A percentile compares a stretch with the other conserved stretches of the same genome.
phyloP scores from a whole-genome alignment of 2,113 vertebrate species.

The Marmota monax region DNA sequence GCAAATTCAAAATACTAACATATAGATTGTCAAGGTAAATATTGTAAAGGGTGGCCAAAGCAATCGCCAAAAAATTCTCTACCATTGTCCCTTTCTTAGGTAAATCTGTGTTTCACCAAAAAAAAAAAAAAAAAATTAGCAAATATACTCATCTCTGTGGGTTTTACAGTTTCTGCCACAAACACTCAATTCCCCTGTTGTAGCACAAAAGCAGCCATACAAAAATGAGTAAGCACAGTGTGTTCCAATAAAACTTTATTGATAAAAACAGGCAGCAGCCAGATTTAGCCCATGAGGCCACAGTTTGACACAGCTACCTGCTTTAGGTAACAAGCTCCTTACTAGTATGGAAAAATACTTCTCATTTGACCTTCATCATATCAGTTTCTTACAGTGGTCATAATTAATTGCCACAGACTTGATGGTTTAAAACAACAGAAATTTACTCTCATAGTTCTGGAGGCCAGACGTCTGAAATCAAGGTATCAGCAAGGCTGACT shows the following conservation, averaged over 20 bases:
- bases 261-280: conserved; percentile 5
- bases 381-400: neutral
- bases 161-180: neutral
- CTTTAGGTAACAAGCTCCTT: conserved; percentile 27
- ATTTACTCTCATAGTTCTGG: neutral
- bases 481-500: neutral
- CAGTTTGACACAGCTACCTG: neutral
- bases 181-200: neutral
- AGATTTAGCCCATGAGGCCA: neutral
- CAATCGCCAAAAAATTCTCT: neutral
- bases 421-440: conserved; percentile 45
- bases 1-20: conserved; percentile 46
- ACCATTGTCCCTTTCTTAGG: neutral
- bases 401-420: neutral
- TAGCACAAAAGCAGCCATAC: neutral
- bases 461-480: conserved; percentile 26
- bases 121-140: neutral
- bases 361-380: neutral
- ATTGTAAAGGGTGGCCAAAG: neutral
- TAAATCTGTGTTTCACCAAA: neutral
- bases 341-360: neutral
- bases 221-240: neutral
- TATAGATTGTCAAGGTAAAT: conserved; percentile 36
- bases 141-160: neutral
- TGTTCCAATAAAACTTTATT: conserved; percentile 66